Evolutionary conservation across 92 coral and sea anemone genomes (phyloP), one percentile per base, ranked within the genome.

Genomic region (Phymanthus crucifer): DNA sequence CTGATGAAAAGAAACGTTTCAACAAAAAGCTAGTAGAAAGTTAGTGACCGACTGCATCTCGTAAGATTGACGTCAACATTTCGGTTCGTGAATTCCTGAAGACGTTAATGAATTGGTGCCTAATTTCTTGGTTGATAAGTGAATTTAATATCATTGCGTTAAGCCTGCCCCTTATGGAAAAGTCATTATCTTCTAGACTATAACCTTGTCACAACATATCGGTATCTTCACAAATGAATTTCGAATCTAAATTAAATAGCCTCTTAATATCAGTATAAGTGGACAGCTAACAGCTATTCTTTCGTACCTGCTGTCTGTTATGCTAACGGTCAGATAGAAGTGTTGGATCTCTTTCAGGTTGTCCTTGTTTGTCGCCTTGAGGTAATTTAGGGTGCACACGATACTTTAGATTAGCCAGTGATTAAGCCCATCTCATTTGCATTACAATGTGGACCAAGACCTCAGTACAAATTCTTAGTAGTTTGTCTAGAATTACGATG

Each of bases 121-220:
- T 61, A 12, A 61, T 61, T 61, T 61, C 68, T 61, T 61, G 18
- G 68, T 61, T 17, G 68, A 26, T 13, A 61, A 61, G 34, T 61
- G 68, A 61, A 61, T 61, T 61, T 27, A 61, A 61, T 61, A 61
- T 61, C 33, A 27, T 27, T 54, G 1, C 33, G n/a, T 61, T 26
- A 61, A 61, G 35, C 68, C 68, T 61, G 14, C 2, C 24, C 64
- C 64, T 54, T 27, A 61, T 61, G 68, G 68, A 61, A 61, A 61
- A 61, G 17, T 61, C 68, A 27, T 61, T 61, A 61, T 10, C 68
- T 61, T 61, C 33, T 26, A n/a, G 14, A 61, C 26, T 61, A 27
- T 61, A 29, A 61, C 36, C 68, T 61, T 61, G 68, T 61, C 68
- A 61, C 68, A 61, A 27, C 68, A 61, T 61, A 61, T 61, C 68